These are phyloP conservation scores for Drosophila cardini DNA, from an alignment of 1,140 invertebrate genomes.

Conservation along the genomic window DNA sequence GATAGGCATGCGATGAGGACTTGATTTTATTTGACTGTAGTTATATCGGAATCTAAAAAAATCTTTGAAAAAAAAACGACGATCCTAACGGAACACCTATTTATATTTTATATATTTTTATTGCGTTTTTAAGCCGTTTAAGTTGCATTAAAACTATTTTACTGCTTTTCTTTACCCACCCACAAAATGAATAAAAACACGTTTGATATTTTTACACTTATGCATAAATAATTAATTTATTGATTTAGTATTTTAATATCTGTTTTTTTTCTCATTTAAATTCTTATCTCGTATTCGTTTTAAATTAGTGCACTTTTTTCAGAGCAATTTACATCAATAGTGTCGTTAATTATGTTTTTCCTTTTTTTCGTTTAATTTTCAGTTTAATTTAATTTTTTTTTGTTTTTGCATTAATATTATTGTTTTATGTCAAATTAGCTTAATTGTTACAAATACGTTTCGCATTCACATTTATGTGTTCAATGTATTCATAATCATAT, in stretches of 20 bases:
- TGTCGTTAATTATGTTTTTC: conserved; percentile 18
- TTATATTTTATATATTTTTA: too few relatives aligned
- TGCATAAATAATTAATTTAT: conserved; percentile 55
- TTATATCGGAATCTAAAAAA: too few relatives aligned
- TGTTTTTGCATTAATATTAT: conserved; percentile 70
- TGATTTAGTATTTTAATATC: conserved; percentile 33
- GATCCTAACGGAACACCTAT: too few relatives aligned
- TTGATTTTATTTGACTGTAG: too few relatives aligned
- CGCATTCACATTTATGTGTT: conserved; percentile 48
- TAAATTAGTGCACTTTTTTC: conserved; percentile 28
- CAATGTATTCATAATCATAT: conserved; percentile 25
- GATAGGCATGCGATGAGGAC: too few relatives aligned
- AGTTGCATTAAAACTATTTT: too few relatives aligned
- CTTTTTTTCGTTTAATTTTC: conserved; percentile 35
- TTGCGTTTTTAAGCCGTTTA: too few relatives aligned
- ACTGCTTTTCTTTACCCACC: too few relatives aligned
- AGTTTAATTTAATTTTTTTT: conserved; percentile 13
- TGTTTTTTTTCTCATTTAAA: not conserved
- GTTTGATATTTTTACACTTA: conserved; percentile 46
- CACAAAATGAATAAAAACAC: conserved; percentile 2
- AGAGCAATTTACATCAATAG: conserved; percentile 47
- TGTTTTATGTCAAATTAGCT: conserved; percentile 81
- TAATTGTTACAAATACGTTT: conserved; percentile 70
- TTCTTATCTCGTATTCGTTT: conserved; percentile 40
- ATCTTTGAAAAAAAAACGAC: too few relatives aligned